Conservation (phyloP, 2,113 vertebrate genomes). For the Pica pica region DNA sequence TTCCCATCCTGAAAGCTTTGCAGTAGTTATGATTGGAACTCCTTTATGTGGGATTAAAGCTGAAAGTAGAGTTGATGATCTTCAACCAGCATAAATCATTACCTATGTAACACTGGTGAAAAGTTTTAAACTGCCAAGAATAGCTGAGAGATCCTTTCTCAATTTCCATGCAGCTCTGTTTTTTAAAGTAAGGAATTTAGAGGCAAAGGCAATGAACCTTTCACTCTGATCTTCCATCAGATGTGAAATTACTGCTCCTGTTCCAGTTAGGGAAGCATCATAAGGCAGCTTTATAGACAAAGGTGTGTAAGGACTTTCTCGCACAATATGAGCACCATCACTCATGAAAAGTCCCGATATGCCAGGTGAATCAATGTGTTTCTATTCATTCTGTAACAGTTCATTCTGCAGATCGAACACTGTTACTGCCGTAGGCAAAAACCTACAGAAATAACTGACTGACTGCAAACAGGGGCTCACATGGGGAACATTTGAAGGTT, state of each 20-base stretch:
- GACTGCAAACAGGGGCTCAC: neutral
- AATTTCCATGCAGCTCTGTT: neutral
- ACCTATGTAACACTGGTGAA: neutral
- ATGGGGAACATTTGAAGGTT: neutral
- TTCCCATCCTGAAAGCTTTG: neutral
- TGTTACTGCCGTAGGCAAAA: neutral
- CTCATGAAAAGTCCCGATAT: neutral
- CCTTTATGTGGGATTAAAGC: neutral
- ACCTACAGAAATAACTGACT: neutral
- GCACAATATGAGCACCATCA: neutral
- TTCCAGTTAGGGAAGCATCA: constrained; percentile 1
- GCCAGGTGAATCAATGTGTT: neutral
- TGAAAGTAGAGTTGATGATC: neutral
- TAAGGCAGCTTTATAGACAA: constrained; percentile 6
- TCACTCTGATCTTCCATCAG: neutral
- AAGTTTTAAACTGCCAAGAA: neutral
- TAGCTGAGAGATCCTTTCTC: neutral
- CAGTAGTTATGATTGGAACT: neutral
- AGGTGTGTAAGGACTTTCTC: neutral
- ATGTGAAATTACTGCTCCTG: constrained; percentile 25
- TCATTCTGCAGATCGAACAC: neutral
- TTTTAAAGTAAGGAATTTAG: neutral
- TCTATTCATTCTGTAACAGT: neutral
- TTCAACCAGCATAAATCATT: neutral
- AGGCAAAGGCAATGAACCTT: constrained; percentile 14